A percentile compares a stretch with the other conserved stretches of the same genome.
These are phyloP conservation scores for Oryzias melastigma DNA, from an alignment of 2,113 vertebrate species.

Conservation along the genomic window DNA sequence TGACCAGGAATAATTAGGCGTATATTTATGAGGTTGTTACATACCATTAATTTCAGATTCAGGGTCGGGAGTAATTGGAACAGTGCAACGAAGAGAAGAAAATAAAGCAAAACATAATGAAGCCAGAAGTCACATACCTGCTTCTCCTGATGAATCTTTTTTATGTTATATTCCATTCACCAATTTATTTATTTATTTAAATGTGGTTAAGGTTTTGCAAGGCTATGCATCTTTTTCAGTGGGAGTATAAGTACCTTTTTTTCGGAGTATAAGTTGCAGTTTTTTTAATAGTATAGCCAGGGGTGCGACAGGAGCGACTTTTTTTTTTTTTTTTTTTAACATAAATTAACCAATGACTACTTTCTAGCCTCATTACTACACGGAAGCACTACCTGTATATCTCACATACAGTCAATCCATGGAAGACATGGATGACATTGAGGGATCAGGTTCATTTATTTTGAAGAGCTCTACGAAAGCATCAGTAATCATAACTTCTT, in stretches of 20 bases:
- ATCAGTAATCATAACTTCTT: no score
- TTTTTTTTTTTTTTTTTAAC: no score
- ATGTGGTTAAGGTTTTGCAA: not conserved
- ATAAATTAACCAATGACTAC: no score
- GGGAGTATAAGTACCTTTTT: not conserved
- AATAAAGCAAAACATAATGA: slow-evolving; percentile 22
- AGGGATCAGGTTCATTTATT: no score
- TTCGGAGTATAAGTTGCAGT: no score
- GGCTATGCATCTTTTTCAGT: not conserved
- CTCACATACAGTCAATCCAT: no score
- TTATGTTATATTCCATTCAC: not conserved
- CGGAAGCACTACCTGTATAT: no score
- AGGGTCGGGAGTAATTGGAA: slow-evolving; percentile 19
- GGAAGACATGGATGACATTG: no score
- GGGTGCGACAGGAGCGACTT: no score
- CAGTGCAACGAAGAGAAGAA: slow-evolving; percentile 19
- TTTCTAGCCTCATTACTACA: no score
- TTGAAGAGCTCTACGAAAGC: no score
- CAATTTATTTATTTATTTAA: not conserved
- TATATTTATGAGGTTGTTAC: slow-evolving; percentile 42
- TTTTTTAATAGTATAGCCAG: no score
- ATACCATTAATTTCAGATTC: slow-evolving; percentile 48
- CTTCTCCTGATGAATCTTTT: slow-evolving; percentile 12
- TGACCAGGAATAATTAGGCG: slow-evolving; percentile 39
- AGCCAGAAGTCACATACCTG: slow-evolving; percentile 12